Conservation (phyloP, 2,888 invertebrate genomes). For the Bellardia pandia region DNA sequence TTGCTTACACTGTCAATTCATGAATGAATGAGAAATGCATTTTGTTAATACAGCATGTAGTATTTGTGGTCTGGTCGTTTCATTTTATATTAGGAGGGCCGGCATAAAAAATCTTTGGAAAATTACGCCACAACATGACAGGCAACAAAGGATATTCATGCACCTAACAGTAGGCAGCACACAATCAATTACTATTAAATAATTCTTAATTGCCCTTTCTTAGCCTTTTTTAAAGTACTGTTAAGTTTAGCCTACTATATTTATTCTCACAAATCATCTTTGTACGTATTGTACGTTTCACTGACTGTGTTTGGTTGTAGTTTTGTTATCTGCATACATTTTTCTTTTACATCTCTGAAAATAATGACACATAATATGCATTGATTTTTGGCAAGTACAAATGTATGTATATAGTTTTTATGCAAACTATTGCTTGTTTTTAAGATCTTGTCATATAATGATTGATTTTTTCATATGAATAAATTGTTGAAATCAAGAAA, state of each 20-base stretch:
- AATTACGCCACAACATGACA: not conserved
- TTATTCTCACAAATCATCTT: not conserved
- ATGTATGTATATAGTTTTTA: not conserved
- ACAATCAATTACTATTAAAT: no score
- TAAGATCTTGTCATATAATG: not conserved
- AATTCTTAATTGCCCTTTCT: no score
- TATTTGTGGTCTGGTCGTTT: constrained; percentile 35
- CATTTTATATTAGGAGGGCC: not conserved
- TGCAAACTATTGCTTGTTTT: constrained; percentile 4
- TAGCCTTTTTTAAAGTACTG: not conserved
- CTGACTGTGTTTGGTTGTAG: not conserved
- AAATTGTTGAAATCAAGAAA: not conserved
- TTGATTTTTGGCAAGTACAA: constrained; percentile 1
- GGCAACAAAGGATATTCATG: no score
- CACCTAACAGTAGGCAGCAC: no score
- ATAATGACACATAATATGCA: constrained; percentile 42
- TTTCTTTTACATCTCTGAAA: constrained; percentile 36
- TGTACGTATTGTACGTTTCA: not conserved
- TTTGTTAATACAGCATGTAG: constrained; percentile 34
- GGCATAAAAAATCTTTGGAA: not conserved
- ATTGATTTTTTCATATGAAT: not conserved
- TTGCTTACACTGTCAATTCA: constrained; percentile 39
- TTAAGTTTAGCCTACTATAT: not conserved
- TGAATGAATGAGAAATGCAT: constrained; percentile 34
- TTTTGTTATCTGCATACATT: constrained; percentile 36